Evolutionary conservation across 2,797 vertebrate genomes (phyloP), one percentile per base, ranked within the genome.

Genomic region (Leptatherina wallacei): DNA sequence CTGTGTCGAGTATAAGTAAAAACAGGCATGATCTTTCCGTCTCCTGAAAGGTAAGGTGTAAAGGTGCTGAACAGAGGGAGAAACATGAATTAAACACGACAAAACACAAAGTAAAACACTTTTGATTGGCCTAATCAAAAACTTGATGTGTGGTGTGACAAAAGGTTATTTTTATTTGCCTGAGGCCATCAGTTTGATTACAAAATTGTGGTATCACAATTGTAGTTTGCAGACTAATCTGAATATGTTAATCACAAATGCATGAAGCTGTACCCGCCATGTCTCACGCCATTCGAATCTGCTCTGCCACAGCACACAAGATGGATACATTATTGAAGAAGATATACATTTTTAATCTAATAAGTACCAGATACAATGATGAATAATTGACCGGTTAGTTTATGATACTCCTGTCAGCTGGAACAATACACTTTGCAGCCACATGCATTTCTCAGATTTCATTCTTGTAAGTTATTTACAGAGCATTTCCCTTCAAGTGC

Each of bases 41-140:
- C 67, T 77, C 35, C 3, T 58, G 49, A 79, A 73, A 65, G 57
- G 59, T 68, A 68, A 72, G 38, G 54, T 42, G 63, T 63, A 70
- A 75, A 68, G 27, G 44, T 54, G 44, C 32, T 24, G 68, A 80
- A 4, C 60, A 65, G 51, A 42, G 2, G 44, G 75, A 56, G 54
- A 63, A 74, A 77, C 67, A 55, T 11, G 18, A 70, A 64, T 57
- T 47, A 80, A 75, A 20, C 22, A 22, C 9, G 2, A n/a, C 0
- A 54, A 54, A 24, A 54, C 13, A 54, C 27, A 51, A 10, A 51
- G 24, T 24, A 2, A 24, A 84, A 88, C 74, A 91, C 89, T 92
- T 78, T 91, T 89, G 93, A 95, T 93, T 85, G 85, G 84, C 70
- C 84, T 92, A 89, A 94, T 94, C 91, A 91, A 75, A 91, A 85